Evolutionary conservation across 2,797 vertebrate species (phyloP).

Genomic region (Falco peregrinus): DNA sequence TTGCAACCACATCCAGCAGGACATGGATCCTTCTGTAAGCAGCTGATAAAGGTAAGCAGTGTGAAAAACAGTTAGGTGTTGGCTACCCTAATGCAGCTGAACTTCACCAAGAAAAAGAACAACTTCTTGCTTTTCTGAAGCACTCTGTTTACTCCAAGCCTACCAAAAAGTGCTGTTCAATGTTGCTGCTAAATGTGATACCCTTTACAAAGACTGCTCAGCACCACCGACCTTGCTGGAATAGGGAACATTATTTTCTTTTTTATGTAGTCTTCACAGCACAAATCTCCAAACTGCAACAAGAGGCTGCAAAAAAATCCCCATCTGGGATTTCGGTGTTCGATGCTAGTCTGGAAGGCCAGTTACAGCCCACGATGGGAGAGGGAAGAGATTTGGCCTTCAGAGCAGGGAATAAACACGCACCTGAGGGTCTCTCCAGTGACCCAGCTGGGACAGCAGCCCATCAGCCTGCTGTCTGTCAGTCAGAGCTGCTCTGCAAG

Average conservation of each 20-base stretch:
- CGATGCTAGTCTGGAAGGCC: neutral
- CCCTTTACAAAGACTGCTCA: neutral
- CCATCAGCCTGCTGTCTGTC: rapidly evolving
- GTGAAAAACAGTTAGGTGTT: neutral
- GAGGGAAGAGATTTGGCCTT: neutral
- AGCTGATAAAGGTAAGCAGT: neutral
- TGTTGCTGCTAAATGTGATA: neutral
- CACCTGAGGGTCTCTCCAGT: neutral
- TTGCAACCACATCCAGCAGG: neutral
- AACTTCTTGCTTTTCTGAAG: neutral
- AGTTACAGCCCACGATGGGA: rapidly evolving
- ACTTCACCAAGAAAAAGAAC: neutral
- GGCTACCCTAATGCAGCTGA: neutral
- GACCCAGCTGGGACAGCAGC: neutral
- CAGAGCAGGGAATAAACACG: neutral
- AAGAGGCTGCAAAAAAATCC: neutral
- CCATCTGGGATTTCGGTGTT: rapidly evolving
- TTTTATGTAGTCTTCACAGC: neutral
- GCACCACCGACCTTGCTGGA: neutral
- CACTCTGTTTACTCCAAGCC: neutral
- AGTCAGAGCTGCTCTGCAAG: neutral
- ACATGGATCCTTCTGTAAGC: neutral
- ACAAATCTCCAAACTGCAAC: neutral
- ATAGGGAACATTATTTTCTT: neutral
- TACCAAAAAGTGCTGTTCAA: neutral